Evolutionary conservation across 2,797 vertebrate species (phyloP).

Genomic region (Staurois parvus): DNA sequence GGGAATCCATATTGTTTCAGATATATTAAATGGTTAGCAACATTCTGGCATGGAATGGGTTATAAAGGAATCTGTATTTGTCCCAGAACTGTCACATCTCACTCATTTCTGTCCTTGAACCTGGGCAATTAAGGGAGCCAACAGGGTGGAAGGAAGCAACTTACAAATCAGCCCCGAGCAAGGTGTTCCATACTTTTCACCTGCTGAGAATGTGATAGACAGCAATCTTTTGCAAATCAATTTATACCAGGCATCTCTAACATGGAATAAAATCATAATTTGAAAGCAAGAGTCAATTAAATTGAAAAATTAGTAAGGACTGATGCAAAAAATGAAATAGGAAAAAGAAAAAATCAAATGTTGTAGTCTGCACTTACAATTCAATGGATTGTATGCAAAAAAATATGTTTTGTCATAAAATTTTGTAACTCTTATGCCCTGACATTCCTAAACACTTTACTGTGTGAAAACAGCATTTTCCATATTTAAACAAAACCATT

Average conservation of each 20-base stretch:
- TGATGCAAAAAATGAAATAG: slow-evolving; percentile 15
- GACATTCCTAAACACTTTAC: not conserved
- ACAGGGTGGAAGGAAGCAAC: slow-evolving; percentile 47
- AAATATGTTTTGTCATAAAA: not conserved
- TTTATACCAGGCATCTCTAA: slow-evolving; percentile 38
- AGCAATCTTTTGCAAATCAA: slow-evolving; percentile 55
- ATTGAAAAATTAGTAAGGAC: slow-evolving; percentile 37
- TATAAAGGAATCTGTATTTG: slow-evolving; percentile 47
- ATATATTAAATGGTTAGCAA: slow-evolving; percentile 1
- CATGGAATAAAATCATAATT: slow-evolving; percentile 26
- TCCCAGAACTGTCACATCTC: slow-evolving; percentile 56
- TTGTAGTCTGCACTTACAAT: not conserved
- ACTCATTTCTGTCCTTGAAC: slow-evolving; percentile 53
- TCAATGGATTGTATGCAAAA: too few species aligned
- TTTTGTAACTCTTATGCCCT: not conserved
- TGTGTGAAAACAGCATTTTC: too few species aligned
- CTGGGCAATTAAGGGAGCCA: slow-evolving; percentile 52
- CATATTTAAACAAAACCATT: not conserved
- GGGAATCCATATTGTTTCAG: not conserved
- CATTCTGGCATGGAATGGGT: slow-evolving; percentile 28
- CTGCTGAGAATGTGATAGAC: slow-evolving; percentile 53
- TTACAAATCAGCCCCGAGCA: slow-evolving; percentile 54
- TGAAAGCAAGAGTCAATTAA: slow-evolving; percentile 40
- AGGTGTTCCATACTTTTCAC: slow-evolving; percentile 51
- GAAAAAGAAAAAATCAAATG: slow-evolving; percentile 7